Percentiles rank a stretch among this genome's conserved stretches.
Evolutionary conservation across 2,888 invertebrate genomes (phyloP).

Genomic region (Bombylius discolor): DNA sequence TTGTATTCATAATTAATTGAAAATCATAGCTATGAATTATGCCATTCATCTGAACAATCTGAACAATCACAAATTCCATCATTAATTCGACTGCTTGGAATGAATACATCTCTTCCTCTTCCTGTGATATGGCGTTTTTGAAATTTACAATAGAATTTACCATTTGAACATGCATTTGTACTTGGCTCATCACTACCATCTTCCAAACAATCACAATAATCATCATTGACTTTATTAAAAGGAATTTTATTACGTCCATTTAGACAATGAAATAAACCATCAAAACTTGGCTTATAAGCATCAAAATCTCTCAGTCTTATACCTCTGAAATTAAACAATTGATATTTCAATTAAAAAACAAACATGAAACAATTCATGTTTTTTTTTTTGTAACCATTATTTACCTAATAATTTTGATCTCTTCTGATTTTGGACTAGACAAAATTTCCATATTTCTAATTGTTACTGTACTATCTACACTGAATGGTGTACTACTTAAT

Average conservation of each 20-base stretch:
- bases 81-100: slow-evolving; percentile 74
- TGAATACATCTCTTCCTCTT: slow-evolving; percentile 30
- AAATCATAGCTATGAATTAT: not conserved
- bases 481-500: slow-evolving; percentile 27
- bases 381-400: not conserved
- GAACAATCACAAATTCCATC: slow-evolving; percentile 92
- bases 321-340: slow-evolving; percentile 24
- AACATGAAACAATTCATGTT: not conserved
- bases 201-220: slow-evolving; percentile 69
- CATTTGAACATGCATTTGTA: slow-evolving; percentile 77
- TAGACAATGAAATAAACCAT: slow-evolving; percentile 38
- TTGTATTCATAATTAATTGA: no score
- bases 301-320: slow-evolving; percentile 34
- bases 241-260: slow-evolving; percentile 38
- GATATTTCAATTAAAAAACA: not conserved
- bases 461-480: slow-evolving; percentile 20
- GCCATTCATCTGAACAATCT: slow-evolving; percentile 82
- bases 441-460: not conserved
- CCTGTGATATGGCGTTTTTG: slow-evolving; percentile 34
- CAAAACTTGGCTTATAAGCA: slow-evolving; percentile 35
- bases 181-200: slow-evolving; percentile 72
- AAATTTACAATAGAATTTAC: slow-evolving; percentile 53
- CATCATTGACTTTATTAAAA: slow-evolving; percentile 57
- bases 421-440: slow-evolving; percentile 1
- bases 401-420: slow-evolving; percentile 11